phyloP scores from a whole-genome alignment of 2,113 vertebrate genomes.

The Anarhynchus alexandrinus region DNA sequence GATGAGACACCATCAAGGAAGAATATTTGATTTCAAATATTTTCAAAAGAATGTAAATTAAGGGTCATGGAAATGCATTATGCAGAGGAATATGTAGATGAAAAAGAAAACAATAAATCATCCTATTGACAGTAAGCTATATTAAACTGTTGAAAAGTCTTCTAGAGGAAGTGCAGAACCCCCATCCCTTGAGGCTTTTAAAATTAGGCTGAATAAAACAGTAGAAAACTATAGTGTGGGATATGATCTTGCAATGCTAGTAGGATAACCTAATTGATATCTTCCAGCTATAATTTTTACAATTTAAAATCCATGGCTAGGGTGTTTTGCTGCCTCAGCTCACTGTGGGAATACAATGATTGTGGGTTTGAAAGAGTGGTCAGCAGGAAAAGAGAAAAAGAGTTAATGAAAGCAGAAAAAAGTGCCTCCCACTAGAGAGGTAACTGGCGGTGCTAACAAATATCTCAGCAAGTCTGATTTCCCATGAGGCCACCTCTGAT shows the following conservation, averaged over 20 bases:
- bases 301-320: conserved; percentile 17
- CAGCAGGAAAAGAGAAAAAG: conserved; percentile 59
- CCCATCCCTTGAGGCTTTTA: neutral
- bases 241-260: conserved; percentile 6
- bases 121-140: neutral
- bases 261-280: conserved; percentile 17
- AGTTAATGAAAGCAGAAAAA: conserved; percentile 60
- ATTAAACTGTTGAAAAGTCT: neutral
- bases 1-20: neutral
- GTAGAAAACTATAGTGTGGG: neutral
- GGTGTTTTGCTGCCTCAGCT: conserved; percentile 31
- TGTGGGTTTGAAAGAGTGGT: conserved; percentile 22
- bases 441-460: conserved; percentile 59
- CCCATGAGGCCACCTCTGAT: conserved; percentile 52
- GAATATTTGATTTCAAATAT: neutral
- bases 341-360: neutral
- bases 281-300: conserved; percentile 30
- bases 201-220: neutral
- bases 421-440: conserved; percentile 7
- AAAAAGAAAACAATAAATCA: neutral
- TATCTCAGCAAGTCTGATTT: conserved; percentile 67
- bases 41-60: neutral
- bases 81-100: neutral
- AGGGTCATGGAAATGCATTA: neutral
- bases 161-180: neutral